A percentile compares a stretch with the other conserved stretches of the same genome.
These are phyloP conservation scores for Beroe forskalii DNA, from an alignment of 37 sponge, comb jelly and placozoan genomes.

Conservation along the genomic window DNA sequence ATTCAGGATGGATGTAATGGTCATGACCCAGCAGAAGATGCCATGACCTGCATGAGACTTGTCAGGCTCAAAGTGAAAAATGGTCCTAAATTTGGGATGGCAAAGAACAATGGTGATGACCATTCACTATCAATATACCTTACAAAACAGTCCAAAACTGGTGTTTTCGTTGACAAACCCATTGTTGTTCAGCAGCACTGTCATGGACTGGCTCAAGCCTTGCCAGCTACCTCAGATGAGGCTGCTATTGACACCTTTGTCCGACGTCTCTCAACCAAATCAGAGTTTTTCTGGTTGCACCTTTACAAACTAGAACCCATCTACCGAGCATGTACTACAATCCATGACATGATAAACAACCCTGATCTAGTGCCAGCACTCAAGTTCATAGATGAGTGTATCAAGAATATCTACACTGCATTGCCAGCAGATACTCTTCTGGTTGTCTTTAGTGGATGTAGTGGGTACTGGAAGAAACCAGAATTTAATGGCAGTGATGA, in stretches of 20 bases:
- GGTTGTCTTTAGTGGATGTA: slow-evolving; percentile 30
- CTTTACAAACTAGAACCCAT: slow-evolving; percentile 53
- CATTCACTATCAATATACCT: slow-evolving; percentile 41
- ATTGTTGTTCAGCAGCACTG: slow-evolving; percentile 61
- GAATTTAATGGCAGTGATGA: slow-evolving; percentile 66
- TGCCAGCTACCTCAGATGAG: slow-evolving; percentile 48
- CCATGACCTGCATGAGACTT: slow-evolving; percentile 82
- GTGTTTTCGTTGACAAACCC: slow-evolving; percentile 52
- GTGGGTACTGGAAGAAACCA: slow-evolving; percentile 61
- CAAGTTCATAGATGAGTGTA: slow-evolving; percentile 22
- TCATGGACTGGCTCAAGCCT: slow-evolving; percentile 41
- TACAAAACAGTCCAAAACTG: slow-evolving; percentile 29
- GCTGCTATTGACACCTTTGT: neutral
- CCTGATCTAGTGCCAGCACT: slow-evolving; percentile 1
- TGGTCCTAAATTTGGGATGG: slow-evolving; percentile 66
- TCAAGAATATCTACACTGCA: slow-evolving; percentile 9
- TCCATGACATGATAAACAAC: slow-evolving; percentile 62
- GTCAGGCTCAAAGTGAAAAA: slow-evolving; percentile 74
- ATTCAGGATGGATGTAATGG: slow-evolving; percentile 69
- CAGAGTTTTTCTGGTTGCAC: slow-evolving; percentile 50
- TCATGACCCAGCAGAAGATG: slow-evolving; percentile 86
- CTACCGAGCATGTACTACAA: slow-evolving; percentile 51
- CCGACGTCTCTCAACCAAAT: neutral
- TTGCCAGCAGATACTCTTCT: slow-evolving; percentile 34
- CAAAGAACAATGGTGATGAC: neutral